phyloP scores from a whole-genome alignment of 1,140 invertebrate genomes.

The Hyles euphorbiae region DNA sequence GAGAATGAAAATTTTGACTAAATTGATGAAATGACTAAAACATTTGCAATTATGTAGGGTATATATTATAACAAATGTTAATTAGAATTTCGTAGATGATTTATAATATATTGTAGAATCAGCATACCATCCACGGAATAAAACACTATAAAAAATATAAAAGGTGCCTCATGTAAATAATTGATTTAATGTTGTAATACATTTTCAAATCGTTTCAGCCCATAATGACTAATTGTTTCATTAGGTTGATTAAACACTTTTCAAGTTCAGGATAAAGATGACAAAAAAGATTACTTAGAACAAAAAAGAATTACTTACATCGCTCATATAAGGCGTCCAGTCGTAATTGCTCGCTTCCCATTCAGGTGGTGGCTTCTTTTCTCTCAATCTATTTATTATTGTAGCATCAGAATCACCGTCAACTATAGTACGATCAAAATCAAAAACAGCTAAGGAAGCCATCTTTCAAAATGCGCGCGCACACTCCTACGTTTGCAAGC shows the following conservation, averaged over 20 bases:
- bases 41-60: too few species aligned
- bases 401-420: constrained; percentile 62
- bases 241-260: neutral
- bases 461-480: constrained; percentile 39
- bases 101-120: neutral
- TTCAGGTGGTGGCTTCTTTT: constrained; percentile 58
- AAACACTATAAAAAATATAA: neutral
- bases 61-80: too few species aligned
- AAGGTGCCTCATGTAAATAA: neutral
- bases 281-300: neutral
- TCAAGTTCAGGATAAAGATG: neutral
- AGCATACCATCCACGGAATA: neutral
- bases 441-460: constrained; percentile 57
- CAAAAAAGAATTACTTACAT: constrained; percentile 42
- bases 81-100: neutral
- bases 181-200: too few species aligned
- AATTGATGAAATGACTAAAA: too few species aligned
- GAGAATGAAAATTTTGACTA: too few species aligned
- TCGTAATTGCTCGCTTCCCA: constrained; percentile 50
- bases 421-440: constrained; percentile 67
- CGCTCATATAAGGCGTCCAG: constrained; percentile 68
- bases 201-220: too few species aligned
- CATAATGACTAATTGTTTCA: too few species aligned
- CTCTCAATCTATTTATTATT: constrained; percentile 56
- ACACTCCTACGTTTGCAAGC: constrained; percentile 12